These are phyloP conservation scores for Coptodon bakossiorum DNA, from an alignment of 2,113 vertebrate genomes.

Conservation along the genomic window DNA sequence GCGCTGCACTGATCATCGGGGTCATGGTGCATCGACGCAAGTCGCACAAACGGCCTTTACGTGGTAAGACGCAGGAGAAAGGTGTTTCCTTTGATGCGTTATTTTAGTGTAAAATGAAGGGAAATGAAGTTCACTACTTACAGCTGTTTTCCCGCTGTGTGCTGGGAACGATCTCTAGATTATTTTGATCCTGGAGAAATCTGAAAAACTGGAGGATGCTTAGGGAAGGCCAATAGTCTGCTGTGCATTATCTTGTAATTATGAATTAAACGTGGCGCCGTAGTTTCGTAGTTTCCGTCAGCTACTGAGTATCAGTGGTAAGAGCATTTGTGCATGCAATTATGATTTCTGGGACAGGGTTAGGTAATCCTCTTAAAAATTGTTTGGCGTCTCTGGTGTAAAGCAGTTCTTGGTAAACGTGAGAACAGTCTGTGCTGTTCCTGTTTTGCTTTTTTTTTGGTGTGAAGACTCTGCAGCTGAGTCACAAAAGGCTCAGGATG, in stretches of 20 bases:
- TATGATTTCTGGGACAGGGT: not conserved
- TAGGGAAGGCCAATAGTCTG: not conserved
- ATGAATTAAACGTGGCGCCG: not conserved
- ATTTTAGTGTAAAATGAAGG: not conserved
- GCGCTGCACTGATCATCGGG: conserved; percentile 67
- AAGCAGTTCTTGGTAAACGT: not conserved
- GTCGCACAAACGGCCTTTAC: conserved; percentile 65
- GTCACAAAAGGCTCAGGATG: not conserved
- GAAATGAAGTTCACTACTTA: not conserved
- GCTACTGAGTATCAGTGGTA: not conserved
- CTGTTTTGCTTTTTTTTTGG: not conserved
- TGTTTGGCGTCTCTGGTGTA: not conserved
- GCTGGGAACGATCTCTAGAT: not conserved
- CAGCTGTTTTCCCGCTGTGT: not conserved
- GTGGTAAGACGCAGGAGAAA: conserved; percentile 55
- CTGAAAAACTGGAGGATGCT: not conserved
- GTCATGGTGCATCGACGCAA: conserved; percentile 72
- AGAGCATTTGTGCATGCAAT: not conserved
- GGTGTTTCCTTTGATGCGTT: not conserved
- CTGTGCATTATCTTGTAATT: not conserved
- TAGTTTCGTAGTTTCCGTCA: not conserved
- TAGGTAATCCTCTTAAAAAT: not conserved
- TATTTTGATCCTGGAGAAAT: not conserved
- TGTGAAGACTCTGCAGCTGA: not conserved
- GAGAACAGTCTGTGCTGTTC: not conserved